Conservation (phyloP, 2,113 vertebrate species). For the Poeciliopsis retropinna region DNA sequence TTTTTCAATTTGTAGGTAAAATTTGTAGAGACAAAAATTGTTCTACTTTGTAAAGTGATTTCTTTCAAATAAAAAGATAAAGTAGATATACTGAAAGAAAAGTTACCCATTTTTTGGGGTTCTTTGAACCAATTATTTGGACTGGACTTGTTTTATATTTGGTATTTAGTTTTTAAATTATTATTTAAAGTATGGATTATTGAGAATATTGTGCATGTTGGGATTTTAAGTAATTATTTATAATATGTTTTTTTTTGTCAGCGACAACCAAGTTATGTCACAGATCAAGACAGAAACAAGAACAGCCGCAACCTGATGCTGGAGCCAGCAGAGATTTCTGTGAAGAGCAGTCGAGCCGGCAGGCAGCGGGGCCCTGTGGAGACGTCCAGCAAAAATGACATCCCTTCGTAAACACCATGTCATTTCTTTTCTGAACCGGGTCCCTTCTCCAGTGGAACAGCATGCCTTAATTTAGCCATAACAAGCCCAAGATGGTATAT, state of each 20-base stretch:
- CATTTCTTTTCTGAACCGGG: constrained; percentile 8
- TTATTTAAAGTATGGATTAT: neutral
- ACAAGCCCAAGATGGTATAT: constrained; percentile 21
- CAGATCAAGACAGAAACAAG: constrained; percentile 68
- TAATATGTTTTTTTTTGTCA: constrained; percentile 36
- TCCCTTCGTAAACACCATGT: constrained; percentile 38
- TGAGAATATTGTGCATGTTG: neutral
- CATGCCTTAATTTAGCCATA: constrained; percentile 28
- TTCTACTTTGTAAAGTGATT: neutral
- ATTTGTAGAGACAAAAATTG: neutral
- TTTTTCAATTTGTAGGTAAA: neutral
- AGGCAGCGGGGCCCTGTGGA: constrained; percentile 56
- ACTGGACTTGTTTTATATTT: neutral
- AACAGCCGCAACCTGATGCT: constrained; percentile 37
- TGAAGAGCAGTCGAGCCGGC: constrained; percentile 67
- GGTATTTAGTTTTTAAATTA: neutral
- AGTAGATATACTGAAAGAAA: neutral
- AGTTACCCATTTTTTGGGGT: neutral
- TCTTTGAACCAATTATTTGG: neutral
- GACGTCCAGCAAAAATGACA: constrained; percentile 35
- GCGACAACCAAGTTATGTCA: constrained; percentile 49
- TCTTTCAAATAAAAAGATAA: neutral
- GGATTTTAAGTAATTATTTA: constrained; percentile 27
- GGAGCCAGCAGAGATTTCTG: constrained; percentile 45
- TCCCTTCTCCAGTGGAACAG: constrained; percentile 4